phyloP scores from a whole-genome alignment of 2,888 invertebrate species.

The Mimachlamys varia region DNA sequence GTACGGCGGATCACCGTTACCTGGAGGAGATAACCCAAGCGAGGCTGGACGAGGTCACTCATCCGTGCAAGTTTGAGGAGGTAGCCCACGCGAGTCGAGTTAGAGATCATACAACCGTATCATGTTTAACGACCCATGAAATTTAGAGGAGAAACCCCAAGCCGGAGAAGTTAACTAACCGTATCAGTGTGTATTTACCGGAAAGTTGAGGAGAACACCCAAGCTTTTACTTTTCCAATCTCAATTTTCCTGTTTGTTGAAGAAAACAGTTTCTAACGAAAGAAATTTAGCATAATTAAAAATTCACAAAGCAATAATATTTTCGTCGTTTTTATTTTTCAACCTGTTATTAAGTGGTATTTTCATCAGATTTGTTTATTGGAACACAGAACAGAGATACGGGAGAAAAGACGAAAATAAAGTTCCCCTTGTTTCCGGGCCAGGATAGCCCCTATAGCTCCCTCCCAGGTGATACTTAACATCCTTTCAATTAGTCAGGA shows the following conservation, averaged over 20 bases:
- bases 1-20: not conserved
- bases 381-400: not conserved
- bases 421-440: not conserved
- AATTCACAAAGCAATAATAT: not conserved
- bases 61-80: slow-evolving; percentile 14
- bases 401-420: not conserved
- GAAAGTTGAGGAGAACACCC: not conserved
- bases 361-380: not conserved
- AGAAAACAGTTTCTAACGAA: not conserved
- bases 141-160: not conserved
- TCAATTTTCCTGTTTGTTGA: not conserved
- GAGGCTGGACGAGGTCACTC: not conserved
- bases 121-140: slow-evolving; percentile 5
- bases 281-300: not conserved
- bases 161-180: not conserved
- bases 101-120: not conserved
- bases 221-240: not conserved
- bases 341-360: not conserved
- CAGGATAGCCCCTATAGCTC: slow-evolving; percentile 16
- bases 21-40: slow-evolving; percentile 6
- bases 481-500: not conserved
- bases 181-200: not conserved
- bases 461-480: not conserved
- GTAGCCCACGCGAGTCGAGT: not conserved
- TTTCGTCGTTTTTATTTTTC: not conserved